Evolutionary conservation across 2,888 invertebrate genomes (phyloP), one percentile per base, ranked within the genome.

Genomic region (Urechis unicinctus): DNA sequence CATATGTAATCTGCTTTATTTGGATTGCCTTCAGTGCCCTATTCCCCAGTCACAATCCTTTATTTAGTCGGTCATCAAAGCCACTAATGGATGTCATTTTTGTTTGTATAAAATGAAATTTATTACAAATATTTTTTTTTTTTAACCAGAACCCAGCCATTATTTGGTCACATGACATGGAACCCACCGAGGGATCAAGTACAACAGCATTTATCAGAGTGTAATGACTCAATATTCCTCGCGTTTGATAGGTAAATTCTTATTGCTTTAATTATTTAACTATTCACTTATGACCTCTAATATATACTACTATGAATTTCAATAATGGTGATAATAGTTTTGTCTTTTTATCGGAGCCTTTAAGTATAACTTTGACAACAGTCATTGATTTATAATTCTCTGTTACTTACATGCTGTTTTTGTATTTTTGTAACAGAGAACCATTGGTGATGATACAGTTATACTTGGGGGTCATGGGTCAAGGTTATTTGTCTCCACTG

Each of bases 131-230:
- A 5, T n/a, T 21, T 41, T 21, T 28, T 2, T 50, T n/a, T 28
- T 41, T n/a, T 21, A 50, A 50, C 2, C 61, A 73, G 74, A 53
- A 62, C 67, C 6, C 83, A 84, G 58, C 83, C 84, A 6, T 81
- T 81, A 3, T 75, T 86, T 26, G 67, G 81, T 31, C 78, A 81
- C 62, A 80, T 85, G 59, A 76, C 80, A n/a, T 86, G 86, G 81
- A 83, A 82, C 66, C 81, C 79, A 46, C 83, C 82, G 67, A 80
- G 80, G 1, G 81, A 82, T 56, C 64, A 77, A 5, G 75, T 73
- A 42, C 55, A 58, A 46, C 17, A 43, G 21, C 36, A 36, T 0
- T 21, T 56, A 54, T 66, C 69, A 1, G 69, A 69, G 55, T 68
- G 69, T 56, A 68, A 65, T 43, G 74, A 75, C 58, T 64, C 68